Evolutionary conservation across 2,888 invertebrate genomes (phyloP), one percentile per base, ranked within the genome.

Genomic region (Anthophora plumipes): DNA sequence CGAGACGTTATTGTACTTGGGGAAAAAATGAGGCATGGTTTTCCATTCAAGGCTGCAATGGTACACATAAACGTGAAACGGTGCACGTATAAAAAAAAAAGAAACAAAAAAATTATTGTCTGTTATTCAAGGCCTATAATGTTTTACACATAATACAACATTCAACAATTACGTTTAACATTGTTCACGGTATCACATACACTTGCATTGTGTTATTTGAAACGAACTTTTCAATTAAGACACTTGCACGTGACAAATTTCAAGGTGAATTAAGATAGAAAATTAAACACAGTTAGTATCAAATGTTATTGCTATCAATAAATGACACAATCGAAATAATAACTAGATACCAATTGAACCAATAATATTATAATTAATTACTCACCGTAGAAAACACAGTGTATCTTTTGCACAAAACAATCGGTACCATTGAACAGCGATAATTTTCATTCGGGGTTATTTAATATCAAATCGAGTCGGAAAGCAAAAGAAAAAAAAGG

Each of bases 41-140:
- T 72, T 80, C 43, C 63, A 63, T 46, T 48, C 52, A 59, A 77
- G 67, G 60, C 48, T 68, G 22, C 11, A 72, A 17, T 57, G 50
- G 67, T 54, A 22, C 48, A 48, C 55, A 20, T 48, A 41, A 39
- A 61, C 48, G 22, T 11, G 54, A 57, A 12, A 57, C 60, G 20
- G 37, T 3, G 41, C 8, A 46, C 50, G 41, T 31, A 64, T 54
- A 59, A 69, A 66, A 72, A n/a, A n/a, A n/a, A n/a, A n/a, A n/a
- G n/a, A n/a, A n/a, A n/a, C n/a, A n/a, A n/a, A n/a, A 79, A 78
- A 68, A 48, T 61, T 43, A 74, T 70, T 66, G 63, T 68, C 25
- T 64, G 25, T 57, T 31, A 31, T 71, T 43, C 73, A 80, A 80
- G 81, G 81, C 25, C 41, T 41, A n/a, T n/a, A 59, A 14, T 31